Evolutionary conservation across 1,140 invertebrate genomes (phyloP).

Genomic region (Dreissena polymorpha): DNA sequence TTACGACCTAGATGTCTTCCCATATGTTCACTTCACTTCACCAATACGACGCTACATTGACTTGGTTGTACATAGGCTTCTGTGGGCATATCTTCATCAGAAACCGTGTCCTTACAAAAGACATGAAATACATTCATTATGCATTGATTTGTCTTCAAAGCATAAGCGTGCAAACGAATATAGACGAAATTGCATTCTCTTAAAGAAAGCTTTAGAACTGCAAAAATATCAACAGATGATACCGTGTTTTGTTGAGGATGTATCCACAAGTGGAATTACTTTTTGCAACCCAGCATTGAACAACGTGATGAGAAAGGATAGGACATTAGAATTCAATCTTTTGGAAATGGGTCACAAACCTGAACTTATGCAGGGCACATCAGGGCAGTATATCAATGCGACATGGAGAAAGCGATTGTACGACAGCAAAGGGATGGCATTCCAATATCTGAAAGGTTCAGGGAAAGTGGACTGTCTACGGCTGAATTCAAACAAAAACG

Average conservation of each 20-base stretch:
- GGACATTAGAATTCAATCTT: constrained; percentile 58
- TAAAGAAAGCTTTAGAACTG: constrained; percentile 53
- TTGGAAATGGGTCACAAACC: constrained; percentile 59
- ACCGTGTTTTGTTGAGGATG: constrained; percentile 50
- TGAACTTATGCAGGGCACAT: constrained; percentile 37
- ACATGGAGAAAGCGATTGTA: constrained; percentile 46
- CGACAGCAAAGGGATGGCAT: neutral
- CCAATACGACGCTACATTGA: constrained; percentile 95
- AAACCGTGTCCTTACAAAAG: constrained; percentile 53
- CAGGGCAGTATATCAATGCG: constrained; percentile 14
- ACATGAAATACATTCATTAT: constrained; percentile 60
- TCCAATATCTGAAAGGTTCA: neutral
- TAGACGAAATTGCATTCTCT: constrained; percentile 43
- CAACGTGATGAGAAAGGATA: constrained; percentile 27
- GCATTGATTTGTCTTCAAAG: constrained; percentile 57
- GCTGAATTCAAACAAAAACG: constrained; percentile 39
- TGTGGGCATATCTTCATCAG: constrained; percentile 83
- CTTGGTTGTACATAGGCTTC: constrained; percentile 91
- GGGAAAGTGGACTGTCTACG: neutral
- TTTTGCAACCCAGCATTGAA: constrained; percentile 55
- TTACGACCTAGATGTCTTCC: constrained; percentile 44
- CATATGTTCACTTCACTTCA: constrained; percentile 88
- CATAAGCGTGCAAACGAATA: constrained; percentile 56
- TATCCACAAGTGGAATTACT: constrained; percentile 45
- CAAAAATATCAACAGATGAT: constrained; percentile 46